These are phyloP conservation scores for Sebastes iracundus DNA, from an alignment of 2,797 vertebrate species.

Conservation along the genomic window DNA sequence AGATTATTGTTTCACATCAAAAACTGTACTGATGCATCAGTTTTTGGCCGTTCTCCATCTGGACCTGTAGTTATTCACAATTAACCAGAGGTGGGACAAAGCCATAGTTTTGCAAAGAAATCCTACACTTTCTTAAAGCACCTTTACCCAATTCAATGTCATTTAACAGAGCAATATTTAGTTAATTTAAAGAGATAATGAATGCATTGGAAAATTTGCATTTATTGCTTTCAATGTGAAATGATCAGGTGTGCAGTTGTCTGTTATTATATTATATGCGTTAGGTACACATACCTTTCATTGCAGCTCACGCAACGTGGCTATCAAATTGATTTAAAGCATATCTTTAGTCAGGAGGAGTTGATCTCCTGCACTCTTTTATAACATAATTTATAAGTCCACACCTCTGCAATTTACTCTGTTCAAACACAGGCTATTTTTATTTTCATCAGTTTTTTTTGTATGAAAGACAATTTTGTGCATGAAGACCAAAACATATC, in stretches of 20 bases:
- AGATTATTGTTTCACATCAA: too few species aligned
- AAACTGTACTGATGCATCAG: too few species aligned
- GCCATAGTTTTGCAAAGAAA: background rate
- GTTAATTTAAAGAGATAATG: background rate
- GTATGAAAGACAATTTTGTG: slow-evolving; percentile 49
- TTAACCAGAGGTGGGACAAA: background rate
- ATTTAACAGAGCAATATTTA: background rate
- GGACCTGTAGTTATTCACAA: too few species aligned
- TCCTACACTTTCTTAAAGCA: background rate
- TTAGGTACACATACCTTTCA: background rate
- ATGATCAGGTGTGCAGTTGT: background rate
- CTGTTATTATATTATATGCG: background rate
- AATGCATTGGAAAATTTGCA: background rate
- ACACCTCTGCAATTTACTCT: slow-evolving; percentile 8
- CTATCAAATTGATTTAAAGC: background rate
- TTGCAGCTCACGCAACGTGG: background rate
- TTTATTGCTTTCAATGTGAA: background rate
- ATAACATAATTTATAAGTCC: background rate
- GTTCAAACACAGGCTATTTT: slow-evolving; percentile 47
- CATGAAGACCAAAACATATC: slow-evolving; percentile 58
- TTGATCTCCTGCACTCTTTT: background rate
- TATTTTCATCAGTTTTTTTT: slow-evolving; percentile 48
- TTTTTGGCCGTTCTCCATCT: too few species aligned
- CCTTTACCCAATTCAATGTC: background rate
- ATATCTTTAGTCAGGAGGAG: background rate